Evolutionary conservation across 2,888 invertebrate genomes (phyloP).

Genomic region (Anoncus sp.): DNA sequence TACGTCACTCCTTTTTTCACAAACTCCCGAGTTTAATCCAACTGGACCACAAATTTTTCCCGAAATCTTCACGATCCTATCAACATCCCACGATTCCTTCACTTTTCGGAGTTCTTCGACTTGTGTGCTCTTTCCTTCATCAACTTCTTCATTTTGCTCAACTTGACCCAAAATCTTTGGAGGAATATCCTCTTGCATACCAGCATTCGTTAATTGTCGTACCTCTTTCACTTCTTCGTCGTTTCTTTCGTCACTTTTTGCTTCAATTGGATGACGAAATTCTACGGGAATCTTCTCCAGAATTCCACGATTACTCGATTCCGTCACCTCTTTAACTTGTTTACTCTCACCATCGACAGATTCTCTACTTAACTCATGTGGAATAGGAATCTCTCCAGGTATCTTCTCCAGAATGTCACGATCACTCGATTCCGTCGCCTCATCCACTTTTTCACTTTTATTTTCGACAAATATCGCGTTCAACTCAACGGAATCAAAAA

Average conservation of each 20-base stretch:
- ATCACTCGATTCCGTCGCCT: neutral
- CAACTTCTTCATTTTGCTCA: conserved; percentile 2
- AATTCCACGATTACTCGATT: neutral
- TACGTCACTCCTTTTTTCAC: neutral
- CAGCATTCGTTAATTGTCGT: neutral
- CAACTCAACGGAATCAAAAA: neutral
- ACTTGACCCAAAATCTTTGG: neutral
- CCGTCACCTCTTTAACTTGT: neutral
- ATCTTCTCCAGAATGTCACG: neutral
- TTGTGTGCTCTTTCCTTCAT: conserved; percentile 6
- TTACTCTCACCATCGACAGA: neutral
- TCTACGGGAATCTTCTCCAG: conserved; percentile 4
- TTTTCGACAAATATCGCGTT: neutral
- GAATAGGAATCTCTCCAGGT: neutral
- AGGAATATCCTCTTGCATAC: conserved; percentile 3
- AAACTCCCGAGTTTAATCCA: neutral
- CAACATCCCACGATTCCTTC: neutral
- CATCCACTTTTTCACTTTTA: conserved; percentile 1
- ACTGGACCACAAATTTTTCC: neutral
- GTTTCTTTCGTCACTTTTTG: neutral
- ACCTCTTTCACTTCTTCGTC: neutral
- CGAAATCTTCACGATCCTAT: neutral
- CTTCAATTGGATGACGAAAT: neutral
- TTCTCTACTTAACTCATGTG: neutral
- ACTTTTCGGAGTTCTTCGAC: neutral